Conservation (phyloP, 2,797 vertebrate genomes). For the Cryptoprocta ferox region DNA sequence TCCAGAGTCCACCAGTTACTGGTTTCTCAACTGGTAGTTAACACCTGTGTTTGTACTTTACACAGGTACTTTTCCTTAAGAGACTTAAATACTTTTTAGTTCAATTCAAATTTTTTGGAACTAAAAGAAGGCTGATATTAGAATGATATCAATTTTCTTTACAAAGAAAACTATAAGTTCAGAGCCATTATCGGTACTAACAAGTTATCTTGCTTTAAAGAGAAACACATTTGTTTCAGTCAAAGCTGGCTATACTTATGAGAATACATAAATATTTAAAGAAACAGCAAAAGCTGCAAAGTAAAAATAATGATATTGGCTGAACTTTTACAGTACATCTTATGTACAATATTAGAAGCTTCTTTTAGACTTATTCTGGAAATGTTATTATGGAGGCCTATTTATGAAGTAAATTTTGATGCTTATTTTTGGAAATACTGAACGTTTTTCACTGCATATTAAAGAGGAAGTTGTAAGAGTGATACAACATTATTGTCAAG, state of each 20-base stretch:
- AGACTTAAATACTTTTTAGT: background rate
- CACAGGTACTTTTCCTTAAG: background rate
- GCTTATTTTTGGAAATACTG: background rate
- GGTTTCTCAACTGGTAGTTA: background rate
- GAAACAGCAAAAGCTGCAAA: conserved; percentile 56
- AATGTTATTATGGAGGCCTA: background rate
- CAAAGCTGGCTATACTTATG: conserved; percentile 23
- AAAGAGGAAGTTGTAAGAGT: background rate
- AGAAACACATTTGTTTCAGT: conserved; percentile 67
- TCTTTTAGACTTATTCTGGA: conserved; percentile 9
- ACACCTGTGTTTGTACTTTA: background rate
- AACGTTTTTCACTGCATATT: background rate
- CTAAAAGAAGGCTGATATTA: conserved; percentile 8
- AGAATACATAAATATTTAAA: conserved; percentile 69
- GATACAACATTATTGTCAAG: background rate
- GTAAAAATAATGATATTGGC: conserved; percentile 58
- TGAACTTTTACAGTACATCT: background rate
- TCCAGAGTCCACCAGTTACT: background rate
- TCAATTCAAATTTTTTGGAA: background rate
- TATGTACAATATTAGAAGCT: background rate
- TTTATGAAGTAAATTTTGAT: background rate
- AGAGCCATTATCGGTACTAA: conserved; percentile 20
- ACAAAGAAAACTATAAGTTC: conserved; percentile 36
- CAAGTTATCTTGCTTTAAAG: conserved; percentile 38
- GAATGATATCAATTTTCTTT: conserved; percentile 41